Conservation (phyloP, 2,797 vertebrate genomes). For the Caiman crocodilus region DNA sequence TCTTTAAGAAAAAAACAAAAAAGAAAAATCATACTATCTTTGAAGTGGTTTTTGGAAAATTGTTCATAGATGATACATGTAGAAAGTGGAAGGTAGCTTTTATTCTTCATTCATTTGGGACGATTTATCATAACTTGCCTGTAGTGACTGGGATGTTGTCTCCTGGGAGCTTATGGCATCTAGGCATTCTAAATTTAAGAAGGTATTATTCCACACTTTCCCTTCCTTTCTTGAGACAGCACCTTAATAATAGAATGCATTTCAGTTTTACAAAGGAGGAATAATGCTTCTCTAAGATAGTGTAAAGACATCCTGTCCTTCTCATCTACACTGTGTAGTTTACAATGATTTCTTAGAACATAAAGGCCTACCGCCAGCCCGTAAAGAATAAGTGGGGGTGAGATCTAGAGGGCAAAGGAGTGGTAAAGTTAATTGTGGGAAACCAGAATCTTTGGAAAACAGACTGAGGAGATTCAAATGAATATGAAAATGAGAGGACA, state of each 20-base stretch:
- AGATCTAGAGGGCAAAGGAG: not conserved
- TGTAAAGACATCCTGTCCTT: not conserved
- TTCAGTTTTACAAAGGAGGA: conserved; percentile 3
- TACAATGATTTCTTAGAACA: not conserved
- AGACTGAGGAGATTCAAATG: not conserved
- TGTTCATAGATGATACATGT: not conserved
- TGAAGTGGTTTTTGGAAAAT: not conserved
- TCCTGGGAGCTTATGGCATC: not conserved
- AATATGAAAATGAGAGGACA: not conserved
- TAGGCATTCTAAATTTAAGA: not conserved
- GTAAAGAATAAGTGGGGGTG: not conserved
- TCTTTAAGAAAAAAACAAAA: not conserved
- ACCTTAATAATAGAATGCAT: not conserved
- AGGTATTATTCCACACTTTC: not conserved
- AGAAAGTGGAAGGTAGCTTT: not conserved
- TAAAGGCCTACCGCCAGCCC: not conserved
- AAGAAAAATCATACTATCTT: not conserved
- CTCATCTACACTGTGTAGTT: not conserved
- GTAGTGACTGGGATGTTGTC: not conserved
- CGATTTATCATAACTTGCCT: not conserved
- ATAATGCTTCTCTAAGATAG: not conserved
- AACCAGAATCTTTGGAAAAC: not conserved
- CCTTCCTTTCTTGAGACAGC: not conserved
- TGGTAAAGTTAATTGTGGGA: not conserved
- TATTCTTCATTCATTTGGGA: not conserved